Conservation (phyloP, 2,888 invertebrate genomes). For the Neoitamus cyanurus region DNA sequence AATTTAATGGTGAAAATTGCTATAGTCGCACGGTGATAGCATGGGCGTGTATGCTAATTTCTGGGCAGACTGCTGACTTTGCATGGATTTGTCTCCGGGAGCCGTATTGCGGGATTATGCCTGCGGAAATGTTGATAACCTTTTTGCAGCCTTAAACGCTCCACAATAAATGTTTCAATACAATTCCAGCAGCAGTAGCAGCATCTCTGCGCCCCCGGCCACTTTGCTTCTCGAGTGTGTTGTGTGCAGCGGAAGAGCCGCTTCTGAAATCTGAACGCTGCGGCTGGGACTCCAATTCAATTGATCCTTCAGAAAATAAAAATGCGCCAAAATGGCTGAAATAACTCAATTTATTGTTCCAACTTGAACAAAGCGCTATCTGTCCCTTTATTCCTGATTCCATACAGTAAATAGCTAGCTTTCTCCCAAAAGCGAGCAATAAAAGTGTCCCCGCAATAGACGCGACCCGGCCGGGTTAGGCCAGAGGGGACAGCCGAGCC, state of each 20-base stretch:
- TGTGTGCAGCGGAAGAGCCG: not conserved
- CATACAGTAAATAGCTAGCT: not conserved
- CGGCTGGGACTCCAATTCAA: slow-evolving; percentile 15
- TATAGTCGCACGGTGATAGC: slow-evolving; percentile 4
- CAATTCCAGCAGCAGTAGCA: slow-evolving; percentile 11
- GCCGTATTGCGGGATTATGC: slow-evolving; percentile 26
- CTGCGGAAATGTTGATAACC: slow-evolving; percentile 42
- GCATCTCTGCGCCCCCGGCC: too few species aligned
- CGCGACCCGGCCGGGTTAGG: not conserved
- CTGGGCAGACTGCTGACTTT: slow-evolving; percentile 43
- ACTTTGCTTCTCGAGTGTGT: not conserved
- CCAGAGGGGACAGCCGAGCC: not conserved
- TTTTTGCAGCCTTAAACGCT: slow-evolving; percentile 21
- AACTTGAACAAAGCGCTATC: not conserved
- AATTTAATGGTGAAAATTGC: slow-evolving; percentile 49
- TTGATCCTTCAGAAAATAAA: slow-evolving; percentile 16
- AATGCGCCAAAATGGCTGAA: slow-evolving; percentile 23
- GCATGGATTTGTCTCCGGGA: slow-evolving; percentile 34
- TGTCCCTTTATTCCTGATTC: slow-evolving; percentile 18
- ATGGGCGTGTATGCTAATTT: slow-evolving; percentile 42
- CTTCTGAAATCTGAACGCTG: not conserved
- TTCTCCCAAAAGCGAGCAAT: not conserved
- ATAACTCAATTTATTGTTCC: slow-evolving; percentile 38
- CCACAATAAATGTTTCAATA: slow-evolving; percentile 35
- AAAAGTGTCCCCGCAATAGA: not conserved